Evolutionary conservation across 2,113 vertebrate species (phyloP).

Genomic region (Mobula birostris): DNA sequence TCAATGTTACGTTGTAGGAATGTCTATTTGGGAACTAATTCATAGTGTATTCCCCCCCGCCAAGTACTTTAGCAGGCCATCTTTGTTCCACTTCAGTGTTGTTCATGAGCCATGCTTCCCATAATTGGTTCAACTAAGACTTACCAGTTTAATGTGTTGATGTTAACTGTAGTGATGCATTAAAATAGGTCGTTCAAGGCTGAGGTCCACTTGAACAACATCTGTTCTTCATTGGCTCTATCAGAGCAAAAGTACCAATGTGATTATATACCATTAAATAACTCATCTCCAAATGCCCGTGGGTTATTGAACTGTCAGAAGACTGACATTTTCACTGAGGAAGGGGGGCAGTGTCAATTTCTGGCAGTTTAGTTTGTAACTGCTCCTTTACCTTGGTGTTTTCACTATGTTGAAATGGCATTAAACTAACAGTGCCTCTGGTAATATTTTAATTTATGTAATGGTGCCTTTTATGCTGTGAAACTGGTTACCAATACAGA

Average conservation of each 20-base stretch:
- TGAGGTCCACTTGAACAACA: background rate
- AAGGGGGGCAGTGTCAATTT: background rate
- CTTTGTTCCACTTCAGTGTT: background rate
- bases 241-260: background rate
- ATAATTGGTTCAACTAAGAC: background rate
- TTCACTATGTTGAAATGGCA: background rate
- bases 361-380: background rate
- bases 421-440: conserved; percentile 6
- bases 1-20: background rate
- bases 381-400: background rate
- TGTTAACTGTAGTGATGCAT: background rate
- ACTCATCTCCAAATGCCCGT: background rate
- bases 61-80: background rate
- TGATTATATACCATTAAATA: background rate
- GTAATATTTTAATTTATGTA: background rate
- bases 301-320: too few species aligned
- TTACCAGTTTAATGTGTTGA: background rate
- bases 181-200: background rate
- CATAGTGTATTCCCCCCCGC: too few species aligned
- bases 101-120: background rate
- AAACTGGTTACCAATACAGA: background rate
- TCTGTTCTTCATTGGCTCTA: background rate
- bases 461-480: conserved; percentile 3
- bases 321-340: background rate
- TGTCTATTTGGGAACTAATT: background rate